These are phyloP conservation scores for Synergus laeviventris DNA, from an alignment of 2,888 invertebrate species.

Conservation along the genomic window DNA sequence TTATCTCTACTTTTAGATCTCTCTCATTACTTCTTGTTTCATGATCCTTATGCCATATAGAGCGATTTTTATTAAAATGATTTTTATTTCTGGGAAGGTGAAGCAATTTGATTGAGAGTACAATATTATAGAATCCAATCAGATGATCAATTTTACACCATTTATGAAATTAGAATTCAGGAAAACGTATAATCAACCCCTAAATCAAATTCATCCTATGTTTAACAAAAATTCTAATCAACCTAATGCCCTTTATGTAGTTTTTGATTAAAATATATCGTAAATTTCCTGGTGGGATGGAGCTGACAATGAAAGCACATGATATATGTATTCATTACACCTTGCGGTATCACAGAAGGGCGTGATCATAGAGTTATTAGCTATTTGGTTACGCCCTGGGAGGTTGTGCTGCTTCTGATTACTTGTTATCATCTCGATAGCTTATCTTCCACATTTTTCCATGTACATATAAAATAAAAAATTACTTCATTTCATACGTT, in stretches of 20 bases:
- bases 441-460: background rate
- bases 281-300: background rate
- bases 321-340: background rate
- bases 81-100: background rate
- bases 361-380: background rate
- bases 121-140: no score
- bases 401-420: background rate
- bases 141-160: background rate
- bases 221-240: background rate
- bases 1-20: background rate
- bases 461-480: background rate
- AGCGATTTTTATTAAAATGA: no score
- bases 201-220: background rate
- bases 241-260: background rate
- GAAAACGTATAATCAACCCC: background rate
- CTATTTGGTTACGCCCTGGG: slow-evolving; percentile 1
- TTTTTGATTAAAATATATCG: background rate
- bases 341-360: background rate
- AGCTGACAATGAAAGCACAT: background rate
- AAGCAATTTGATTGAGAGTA: no score
- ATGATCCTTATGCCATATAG: no score
- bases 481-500: background rate
- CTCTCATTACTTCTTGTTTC: background rate
- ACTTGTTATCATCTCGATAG: background rate
- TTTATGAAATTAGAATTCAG: background rate